A percentile compares a stretch with the other conserved stretches of the same genome.
These are phyloP conservation scores for Strongylocentrotus purpuratus DNA, from an alignment of 35 echinoderm and acorn worm species.

Conservation along the genomic window DNA sequence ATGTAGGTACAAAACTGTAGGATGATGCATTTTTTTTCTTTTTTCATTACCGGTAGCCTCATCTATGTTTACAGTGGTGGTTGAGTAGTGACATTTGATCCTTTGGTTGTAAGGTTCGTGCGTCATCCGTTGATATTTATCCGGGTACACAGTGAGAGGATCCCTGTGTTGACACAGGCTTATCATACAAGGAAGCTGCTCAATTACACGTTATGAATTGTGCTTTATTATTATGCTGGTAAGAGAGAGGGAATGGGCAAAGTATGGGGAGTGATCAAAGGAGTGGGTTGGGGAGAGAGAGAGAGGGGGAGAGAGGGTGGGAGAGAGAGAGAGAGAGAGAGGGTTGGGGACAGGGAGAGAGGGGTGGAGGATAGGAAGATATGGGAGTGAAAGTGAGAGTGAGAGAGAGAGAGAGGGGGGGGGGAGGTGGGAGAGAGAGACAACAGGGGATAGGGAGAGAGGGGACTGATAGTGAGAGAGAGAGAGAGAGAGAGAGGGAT, in stretches of 20 bases:
- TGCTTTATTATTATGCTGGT: not conserved
- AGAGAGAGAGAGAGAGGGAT: too few relatives aligned
- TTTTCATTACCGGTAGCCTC: not conserved
- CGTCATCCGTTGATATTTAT: not conserved
- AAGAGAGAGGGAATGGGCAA: not conserved
- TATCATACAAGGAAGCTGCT: not conserved
- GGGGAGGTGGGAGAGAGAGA: too few relatives aligned
- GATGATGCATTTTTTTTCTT: not conserved
- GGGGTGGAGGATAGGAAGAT: too few relatives aligned
- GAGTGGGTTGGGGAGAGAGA: not conserved
- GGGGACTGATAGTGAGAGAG: too few relatives aligned
- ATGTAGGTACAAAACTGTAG: not conserved
- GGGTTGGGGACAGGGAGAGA: too few relatives aligned
- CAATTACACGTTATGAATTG: constrained; percentile 28
- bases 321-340: not conserved
- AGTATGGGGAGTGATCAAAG: too few relatives aligned
- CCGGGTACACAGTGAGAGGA: not conserved
- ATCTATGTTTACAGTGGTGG: not conserved
- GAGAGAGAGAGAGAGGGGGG: too few relatives aligned
- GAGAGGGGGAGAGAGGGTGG: not conserved
- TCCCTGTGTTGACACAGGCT: not conserved
- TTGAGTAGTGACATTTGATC: not conserved
- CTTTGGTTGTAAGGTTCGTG: not conserved
- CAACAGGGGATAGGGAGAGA: too few relatives aligned
- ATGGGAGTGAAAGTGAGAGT: too few relatives aligned